Evolutionary conservation across 2,797 vertebrate species (phyloP), one percentile per base, ranked within the genome.

Genomic region (Gallinago solitaria): DNA sequence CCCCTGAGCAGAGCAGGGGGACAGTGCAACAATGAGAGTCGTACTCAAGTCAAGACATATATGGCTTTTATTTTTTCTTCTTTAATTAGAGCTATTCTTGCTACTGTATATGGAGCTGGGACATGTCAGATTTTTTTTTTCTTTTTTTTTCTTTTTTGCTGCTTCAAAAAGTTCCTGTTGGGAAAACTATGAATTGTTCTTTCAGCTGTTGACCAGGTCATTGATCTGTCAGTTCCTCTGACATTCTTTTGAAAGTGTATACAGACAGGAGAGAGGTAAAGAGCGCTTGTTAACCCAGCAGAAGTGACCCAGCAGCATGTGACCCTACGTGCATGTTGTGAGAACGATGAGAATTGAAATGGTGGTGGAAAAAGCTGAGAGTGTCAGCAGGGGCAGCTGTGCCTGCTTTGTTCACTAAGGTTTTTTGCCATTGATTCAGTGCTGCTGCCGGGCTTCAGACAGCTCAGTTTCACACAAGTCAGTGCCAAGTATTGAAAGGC

Each of bases 191-290:
- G 12, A 5, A 5, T 75, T 41, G 28, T 75, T 61, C 33, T 92
- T 95, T 76, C 39, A 74, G 37, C 54, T 79, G 30, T 78, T 95
- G 85, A 81, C 82, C 65, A 77, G 69, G 68, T 87, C 60, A 70
- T 11, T 23, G 18, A 39, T 83, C 37, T 87, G 45, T 77, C 56
- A 53, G 9, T 60, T 94, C 56, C 84, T 87, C 53, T 89, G 79
- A 77, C 35, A 67, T 45, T 76, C 60, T 80, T 89, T 89, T 60
- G 45, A 61, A 53, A 74, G 56, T 57, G 14, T 81, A 48, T 60
- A 83, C 9, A 57, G 37, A 70, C 8, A 59, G 30, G 24, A 84
- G 33, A 54, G 53, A 69, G 33, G 27, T 51, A 89, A 89, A 82
- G 51, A 60, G 59, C 54, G 41, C 47, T 60, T 35, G 48, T 86